A percentile compares a stretch with the other conserved stretches of the same genome.
phyloP scores from a whole-genome alignment of 2,888 invertebrate species.

The Mythimna pallens region DNA sequence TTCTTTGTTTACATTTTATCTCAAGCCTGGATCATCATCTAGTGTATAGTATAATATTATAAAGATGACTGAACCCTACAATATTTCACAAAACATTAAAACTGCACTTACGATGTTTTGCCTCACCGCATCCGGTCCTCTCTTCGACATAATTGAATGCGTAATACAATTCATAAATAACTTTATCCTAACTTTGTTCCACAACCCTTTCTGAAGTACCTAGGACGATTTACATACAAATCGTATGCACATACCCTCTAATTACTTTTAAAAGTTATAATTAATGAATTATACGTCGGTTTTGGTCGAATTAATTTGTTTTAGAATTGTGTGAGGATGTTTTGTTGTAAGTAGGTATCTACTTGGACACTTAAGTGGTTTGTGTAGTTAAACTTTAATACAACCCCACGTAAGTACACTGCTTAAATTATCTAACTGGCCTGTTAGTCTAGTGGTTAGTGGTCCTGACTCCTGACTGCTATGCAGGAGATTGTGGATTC shows the following conservation, averaged over 20 bases:
- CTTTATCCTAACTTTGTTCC: slow-evolving; percentile 49
- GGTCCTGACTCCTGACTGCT: too few relatives aligned
- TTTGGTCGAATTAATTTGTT: slow-evolving; percentile 49
- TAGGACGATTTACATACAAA: slow-evolving; percentile 64
- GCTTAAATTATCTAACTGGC: too few relatives aligned
- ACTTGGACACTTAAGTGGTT: background rate
- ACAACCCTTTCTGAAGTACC: slow-evolving; percentile 45
- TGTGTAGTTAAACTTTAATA: slow-evolving; percentile 17
- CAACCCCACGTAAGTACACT: too few relatives aligned
- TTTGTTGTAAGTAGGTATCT: background rate
- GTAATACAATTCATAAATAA: slow-evolving; percentile 52
- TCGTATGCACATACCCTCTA: slow-evolving; percentile 57
- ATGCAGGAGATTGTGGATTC: too few relatives aligned
- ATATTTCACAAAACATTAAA: slow-evolving; percentile 18
- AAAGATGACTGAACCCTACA: background rate
- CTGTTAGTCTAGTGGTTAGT: too few relatives aligned
- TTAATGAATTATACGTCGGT: slow-evolving; percentile 62
- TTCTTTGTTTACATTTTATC: too few relatives aligned
- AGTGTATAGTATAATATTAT: too few relatives aligned
- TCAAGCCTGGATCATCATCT: too few relatives aligned
- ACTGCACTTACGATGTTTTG: slow-evolving; percentile 27
- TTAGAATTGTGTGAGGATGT: slow-evolving; percentile 13
- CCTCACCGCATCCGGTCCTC: background rate
- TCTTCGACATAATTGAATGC: slow-evolving; percentile 50
- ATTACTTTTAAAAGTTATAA: slow-evolving; percentile 67